A percentile compares a stretch with the other conserved stretches of the same genome.
These are phyloP conservation scores for Tyrannus savana DNA, from an alignment of 2,113 vertebrate genomes.

Conservation along the genomic window DNA sequence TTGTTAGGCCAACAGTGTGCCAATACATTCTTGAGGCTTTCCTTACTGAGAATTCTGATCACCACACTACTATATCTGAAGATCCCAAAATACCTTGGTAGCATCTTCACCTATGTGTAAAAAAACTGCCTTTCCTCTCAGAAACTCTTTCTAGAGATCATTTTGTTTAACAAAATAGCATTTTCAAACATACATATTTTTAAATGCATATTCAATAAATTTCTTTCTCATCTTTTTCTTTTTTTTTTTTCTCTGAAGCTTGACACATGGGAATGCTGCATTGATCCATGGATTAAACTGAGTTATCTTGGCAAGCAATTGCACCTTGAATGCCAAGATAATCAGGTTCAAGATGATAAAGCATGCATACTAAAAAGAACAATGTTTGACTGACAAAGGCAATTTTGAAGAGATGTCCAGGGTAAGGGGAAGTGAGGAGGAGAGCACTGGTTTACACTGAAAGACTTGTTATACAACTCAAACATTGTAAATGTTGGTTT, in stretches of 20 bases:
- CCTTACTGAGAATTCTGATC: background rate
- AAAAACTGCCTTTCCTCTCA: background rate
- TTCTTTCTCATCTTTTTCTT: background rate
- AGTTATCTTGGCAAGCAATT: conserved; percentile 60
- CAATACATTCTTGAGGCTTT: background rate
- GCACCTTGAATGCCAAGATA: conserved; percentile 49
- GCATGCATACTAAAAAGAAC: conserved; percentile 30
- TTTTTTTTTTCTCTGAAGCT: conserved; percentile 5
- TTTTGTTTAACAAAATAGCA: background rate
- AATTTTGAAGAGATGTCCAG: conserved; percentile 29
- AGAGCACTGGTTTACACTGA: conserved; percentile 5
- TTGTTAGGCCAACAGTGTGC: background rate
- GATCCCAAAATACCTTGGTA: background rate
- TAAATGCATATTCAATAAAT: conserved; percentile 7
- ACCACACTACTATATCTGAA: background rate
- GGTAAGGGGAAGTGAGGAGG: background rate
- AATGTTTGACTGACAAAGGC: conserved; percentile 60
- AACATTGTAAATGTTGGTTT: conserved; percentile 45
- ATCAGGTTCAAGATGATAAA: conserved; percentile 41
- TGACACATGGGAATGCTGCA: background rate
- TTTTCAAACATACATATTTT: background rate
- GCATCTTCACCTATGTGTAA: background rate
- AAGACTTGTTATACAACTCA: background rate
- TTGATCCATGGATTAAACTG: conserved; percentile 44
- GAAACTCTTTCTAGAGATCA: background rate